These are phyloP conservation scores for Nematostella vectensis DNA, from an alignment of 92 coral and sea anemone genomes.

Conservation along the genomic window DNA sequence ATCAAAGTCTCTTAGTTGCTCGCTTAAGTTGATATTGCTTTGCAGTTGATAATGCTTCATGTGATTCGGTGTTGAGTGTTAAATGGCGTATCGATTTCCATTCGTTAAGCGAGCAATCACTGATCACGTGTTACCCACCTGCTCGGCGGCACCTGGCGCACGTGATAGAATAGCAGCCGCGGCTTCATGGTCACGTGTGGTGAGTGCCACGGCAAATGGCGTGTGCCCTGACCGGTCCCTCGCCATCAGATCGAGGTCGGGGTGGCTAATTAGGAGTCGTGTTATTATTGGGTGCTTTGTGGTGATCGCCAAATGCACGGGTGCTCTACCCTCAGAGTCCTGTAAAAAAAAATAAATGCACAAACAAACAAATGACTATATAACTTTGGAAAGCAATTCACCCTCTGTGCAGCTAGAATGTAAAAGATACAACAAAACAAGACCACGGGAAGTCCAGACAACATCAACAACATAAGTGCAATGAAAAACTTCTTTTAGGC, in stretches of 20 bases:
- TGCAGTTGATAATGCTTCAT: no score
- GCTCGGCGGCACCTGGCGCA: conserved; percentile 95
- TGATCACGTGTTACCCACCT: conserved; percentile 38
- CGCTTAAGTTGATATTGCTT: no score
- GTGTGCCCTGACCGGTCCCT: conserved; percentile 94
- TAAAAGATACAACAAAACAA: background rate
- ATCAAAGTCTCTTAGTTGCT: no score
- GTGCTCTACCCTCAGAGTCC: conserved; percentile 93
- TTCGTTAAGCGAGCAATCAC: no score
- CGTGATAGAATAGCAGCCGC: conserved; percentile 87
- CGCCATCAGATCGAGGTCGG: conserved; percentile 78
- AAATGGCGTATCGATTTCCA: no score
- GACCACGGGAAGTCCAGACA: no score
- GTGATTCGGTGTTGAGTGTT: no score
- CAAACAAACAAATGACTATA: no score
- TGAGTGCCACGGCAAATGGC: conserved; percentile 91
- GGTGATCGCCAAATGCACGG: conserved; percentile 81
- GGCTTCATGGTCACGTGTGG: conserved; percentile 80
- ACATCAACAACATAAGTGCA: no score
- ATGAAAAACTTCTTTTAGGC: no score
- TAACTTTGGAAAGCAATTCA: no score
- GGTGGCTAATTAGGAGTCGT: conserved; percentile 81
- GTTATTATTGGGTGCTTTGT: conserved; percentile 86
- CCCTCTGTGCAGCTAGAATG: no score
- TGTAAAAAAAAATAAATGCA: conserved; percentile 7